Conservation (phyloP, 2,888 invertebrate species). For the Acanthosepion lycidas region DNA sequence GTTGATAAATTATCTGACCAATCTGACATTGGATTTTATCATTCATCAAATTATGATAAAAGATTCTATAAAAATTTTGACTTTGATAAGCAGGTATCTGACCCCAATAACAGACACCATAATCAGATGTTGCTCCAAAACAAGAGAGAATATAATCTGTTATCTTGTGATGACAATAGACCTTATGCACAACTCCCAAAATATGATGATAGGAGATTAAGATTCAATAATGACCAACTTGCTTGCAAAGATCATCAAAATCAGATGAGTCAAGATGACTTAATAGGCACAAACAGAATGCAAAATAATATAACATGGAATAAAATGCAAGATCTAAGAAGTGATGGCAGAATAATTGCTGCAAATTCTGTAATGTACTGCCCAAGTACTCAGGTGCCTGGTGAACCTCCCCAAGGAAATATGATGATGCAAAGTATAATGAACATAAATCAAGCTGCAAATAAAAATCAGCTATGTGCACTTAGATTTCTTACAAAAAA, state of each 20-base stretch:
- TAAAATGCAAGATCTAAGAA: background rate
- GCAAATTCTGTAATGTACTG: background rate
- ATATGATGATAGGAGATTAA: background rate
- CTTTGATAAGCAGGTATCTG: background rate
- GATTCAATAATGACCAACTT: background rate
- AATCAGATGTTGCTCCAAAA: background rate
- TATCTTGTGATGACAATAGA: background rate
- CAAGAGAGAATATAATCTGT: background rate
- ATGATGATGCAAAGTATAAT: conserved; percentile 15
- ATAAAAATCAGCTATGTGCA: background rate
- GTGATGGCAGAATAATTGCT: background rate
- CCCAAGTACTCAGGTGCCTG: background rate
- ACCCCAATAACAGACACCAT: background rate
- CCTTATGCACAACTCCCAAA: background rate
- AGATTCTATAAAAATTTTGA: no score
- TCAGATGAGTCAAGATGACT: background rate
- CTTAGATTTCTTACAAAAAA: conserved; percentile 23
- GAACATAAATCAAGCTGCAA: background rate
- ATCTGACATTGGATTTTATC: no score
- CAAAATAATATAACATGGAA: background rate
- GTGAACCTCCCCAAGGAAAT: background rate
- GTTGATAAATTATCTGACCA: no score
- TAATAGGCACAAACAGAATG: background rate
- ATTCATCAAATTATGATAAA: no score
- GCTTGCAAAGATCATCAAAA: background rate